Evolutionary conservation across 2,888 invertebrate genomes (phyloP).

Genomic region (Quadroppia sp.): DNA sequence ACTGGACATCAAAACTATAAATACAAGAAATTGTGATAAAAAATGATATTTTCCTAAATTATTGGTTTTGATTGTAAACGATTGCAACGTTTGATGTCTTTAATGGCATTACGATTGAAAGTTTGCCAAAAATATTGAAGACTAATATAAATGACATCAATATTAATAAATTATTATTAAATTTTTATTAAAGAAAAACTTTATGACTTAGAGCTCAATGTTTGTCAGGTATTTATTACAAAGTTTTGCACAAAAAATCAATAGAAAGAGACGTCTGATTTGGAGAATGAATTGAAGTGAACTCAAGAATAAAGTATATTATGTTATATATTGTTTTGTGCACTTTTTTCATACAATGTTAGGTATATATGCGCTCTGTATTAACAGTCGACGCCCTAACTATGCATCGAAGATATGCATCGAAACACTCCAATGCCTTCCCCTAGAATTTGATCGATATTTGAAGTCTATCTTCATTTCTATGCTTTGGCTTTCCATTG

Average conservation of each 20-base stretch:
- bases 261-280: background rate
- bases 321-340: background rate
- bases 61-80: background rate
- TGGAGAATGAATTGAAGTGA: background rate
- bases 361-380: background rate
- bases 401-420: conserved; percentile 17
- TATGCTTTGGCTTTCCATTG: background rate
- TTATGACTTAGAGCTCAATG: background rate
- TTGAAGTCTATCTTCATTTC: background rate
- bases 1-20: too few relatives aligned
- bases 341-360: background rate
- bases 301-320: background rate
- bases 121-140: background rate
- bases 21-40: background rate
- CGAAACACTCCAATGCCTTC: conserved; percentile 20
- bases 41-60: background rate
- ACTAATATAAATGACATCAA: background rate
- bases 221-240: conserved; percentile 2
- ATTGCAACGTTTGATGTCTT: background rate
- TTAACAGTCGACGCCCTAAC: conserved; percentile 12
- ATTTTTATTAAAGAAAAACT: background rate
- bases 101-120: background rate
- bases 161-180: conserved; percentile 7
- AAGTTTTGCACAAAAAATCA: background rate
- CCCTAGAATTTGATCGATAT: conserved; percentile 13